Conservation (phyloP, 2,888 invertebrate species). For the Argynnis bischoffii region DNA sequence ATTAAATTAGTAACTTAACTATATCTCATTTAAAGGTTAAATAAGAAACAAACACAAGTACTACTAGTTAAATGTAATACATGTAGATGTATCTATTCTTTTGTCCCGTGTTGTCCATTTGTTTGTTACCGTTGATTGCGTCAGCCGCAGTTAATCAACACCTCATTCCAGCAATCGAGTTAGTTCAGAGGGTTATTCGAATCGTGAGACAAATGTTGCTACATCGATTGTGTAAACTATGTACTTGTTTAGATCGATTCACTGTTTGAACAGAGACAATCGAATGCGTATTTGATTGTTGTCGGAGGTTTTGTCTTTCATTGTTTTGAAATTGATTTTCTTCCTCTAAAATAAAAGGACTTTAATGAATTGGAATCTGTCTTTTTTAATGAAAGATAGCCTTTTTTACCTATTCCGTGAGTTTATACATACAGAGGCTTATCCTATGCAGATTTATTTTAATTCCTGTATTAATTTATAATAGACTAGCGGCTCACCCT, state of each 20-base stretch:
- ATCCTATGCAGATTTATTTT: too few relatives aligned
- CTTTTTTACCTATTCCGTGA: too few relatives aligned
- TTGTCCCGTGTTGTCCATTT: slow-evolving; percentile 20
- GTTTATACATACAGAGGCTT: too few relatives aligned
- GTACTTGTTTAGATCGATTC: slow-evolving; percentile 16
- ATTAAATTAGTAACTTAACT: too few relatives aligned
- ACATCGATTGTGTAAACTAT: slow-evolving; percentile 10
- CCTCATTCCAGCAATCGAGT: slow-evolving; percentile 26
- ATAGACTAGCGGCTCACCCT: too few relatives aligned
- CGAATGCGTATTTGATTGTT: background rate
- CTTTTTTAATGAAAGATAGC: too few relatives aligned
- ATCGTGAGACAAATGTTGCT: slow-evolving; percentile 24
- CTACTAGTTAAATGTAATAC: slow-evolving; percentile 8
- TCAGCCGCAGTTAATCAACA: slow-evolving; percentile 31
- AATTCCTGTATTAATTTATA: too few relatives aligned
- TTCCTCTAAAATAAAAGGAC: too few relatives aligned
- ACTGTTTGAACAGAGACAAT: slow-evolving; percentile 5
- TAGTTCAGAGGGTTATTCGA: slow-evolving; percentile 31
- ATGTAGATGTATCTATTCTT: background rate
- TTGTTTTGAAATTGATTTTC: too few relatives aligned
- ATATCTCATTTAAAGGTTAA: background rate
- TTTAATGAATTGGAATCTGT: too few relatives aligned
- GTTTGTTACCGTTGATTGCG: slow-evolving; percentile 30
- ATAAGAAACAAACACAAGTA: background rate
- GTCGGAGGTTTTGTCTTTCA: background rate